These are phyloP conservation scores for Gnathonemus echidnorhynchus DNA, from an alignment of 2,113 vertebrate genomes.

Conservation along the genomic window DNA sequence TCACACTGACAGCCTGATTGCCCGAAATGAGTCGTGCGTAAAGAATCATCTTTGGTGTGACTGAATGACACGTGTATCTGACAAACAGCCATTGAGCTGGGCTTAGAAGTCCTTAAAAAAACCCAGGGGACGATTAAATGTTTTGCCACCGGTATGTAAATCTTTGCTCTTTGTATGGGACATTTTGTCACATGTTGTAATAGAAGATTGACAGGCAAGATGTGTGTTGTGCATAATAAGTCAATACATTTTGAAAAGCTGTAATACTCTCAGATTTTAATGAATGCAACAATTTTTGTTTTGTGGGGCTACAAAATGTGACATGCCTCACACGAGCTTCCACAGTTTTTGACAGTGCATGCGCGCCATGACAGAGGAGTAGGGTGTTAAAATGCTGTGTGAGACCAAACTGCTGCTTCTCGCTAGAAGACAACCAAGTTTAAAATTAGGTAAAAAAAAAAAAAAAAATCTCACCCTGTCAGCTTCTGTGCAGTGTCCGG, in stretches of 20 bases:
- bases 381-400: not conserved
- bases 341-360: not conserved
- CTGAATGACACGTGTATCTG: not conserved
- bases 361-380: not conserved
- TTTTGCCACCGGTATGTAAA: not conserved
- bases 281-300: not conserved
- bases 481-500: not conserved
- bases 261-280: not conserved
- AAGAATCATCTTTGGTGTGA: not conserved
- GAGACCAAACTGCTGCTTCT: not conserved
- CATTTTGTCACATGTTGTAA: not conserved
- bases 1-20: not conserved
- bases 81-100: not conserved
- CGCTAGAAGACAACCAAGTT: not conserved
- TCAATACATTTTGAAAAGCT: not conserved
- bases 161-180: not conserved
- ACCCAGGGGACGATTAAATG: not conserved
- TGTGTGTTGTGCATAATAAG: not conserved
- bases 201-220: not conserved
- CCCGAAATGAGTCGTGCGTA: not conserved
- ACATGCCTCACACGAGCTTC: not conserved
- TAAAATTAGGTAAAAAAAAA: not conserved
- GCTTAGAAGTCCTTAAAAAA: not conserved
- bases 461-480: not conserved
- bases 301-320: not conserved